A percentile compares a stretch with the other conserved stretches of the same genome.
Evolutionary conservation across 2,888 invertebrate species (phyloP).

Genomic region (Machimus atricapillus): DNA sequence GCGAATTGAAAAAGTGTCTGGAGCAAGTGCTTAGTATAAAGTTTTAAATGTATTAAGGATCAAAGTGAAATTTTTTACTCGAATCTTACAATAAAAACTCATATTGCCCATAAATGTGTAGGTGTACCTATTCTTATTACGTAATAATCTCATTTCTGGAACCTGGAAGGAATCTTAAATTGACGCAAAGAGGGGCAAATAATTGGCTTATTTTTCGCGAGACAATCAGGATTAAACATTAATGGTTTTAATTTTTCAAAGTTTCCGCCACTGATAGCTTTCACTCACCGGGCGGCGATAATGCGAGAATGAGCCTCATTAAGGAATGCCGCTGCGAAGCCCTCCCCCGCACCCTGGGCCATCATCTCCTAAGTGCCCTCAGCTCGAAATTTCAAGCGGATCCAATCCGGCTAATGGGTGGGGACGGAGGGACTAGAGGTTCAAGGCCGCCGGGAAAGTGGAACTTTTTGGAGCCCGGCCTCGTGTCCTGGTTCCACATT

Average conservation of each 20-base stretch:
- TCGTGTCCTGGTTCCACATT: constrained; percentile 3
- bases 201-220: not conserved
- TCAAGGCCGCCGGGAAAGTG: not conserved
- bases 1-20: no score
- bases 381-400: not conserved
- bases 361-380: not conserved
- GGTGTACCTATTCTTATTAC: not conserved
- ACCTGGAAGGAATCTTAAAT: not conserved
- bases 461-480: not conserved
- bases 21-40: no score
- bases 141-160: not conserved
- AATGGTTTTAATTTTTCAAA: not conserved
- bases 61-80: no score
- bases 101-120: not conserved
- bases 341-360: not conserved
- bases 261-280: not conserved
- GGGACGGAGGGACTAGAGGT: not conserved
- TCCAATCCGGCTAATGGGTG: not conserved
- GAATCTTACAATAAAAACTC: not conserved
- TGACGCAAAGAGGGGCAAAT: not conserved
- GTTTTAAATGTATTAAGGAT: no score
- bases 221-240: not conserved
- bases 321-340: not conserved
- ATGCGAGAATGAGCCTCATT: not conserved
- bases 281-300: not conserved